Base-by-base conservation (phyloP, 2,888 invertebrate genomes). In the Tyria jacobaeae region DNA sequence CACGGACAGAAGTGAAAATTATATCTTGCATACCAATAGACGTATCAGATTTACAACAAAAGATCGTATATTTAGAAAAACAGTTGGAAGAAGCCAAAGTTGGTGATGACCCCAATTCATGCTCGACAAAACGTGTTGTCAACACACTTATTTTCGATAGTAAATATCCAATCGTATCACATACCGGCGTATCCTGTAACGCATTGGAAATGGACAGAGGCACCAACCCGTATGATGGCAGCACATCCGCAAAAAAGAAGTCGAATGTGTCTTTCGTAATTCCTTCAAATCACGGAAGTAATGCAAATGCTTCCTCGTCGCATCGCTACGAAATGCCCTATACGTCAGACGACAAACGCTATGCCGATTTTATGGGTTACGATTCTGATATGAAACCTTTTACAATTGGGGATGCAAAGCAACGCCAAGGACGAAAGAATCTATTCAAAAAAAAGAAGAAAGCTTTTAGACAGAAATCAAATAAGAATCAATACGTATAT, bases 11-110 rank as follows among this genome's bases (percentile, higher is more conserved):
- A 78, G 93, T 94, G 2, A 92, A 93, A 82, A 89, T 94, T 58
- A 90, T 93, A 77, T 94, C 93, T 21, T 94, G 93, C 70, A 92
- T 94, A 76, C 93, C 93, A 6, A 90, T 93, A 67, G 93, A 94
- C 68, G 93, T 93, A 4, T 88, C 91, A 12, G 93, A 93, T 62
- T 80, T 93, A 44, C 93, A 93, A 68, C 85, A 91, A 66, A 90
- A 87, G 64, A 91, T 94, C 3, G 66, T 83, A 2, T 60, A 66
- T 31, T 79, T 92, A 31, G 91, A 93, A 70, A 86, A 80, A 62
- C 82, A 92, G 68, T 69, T 92, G 14, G 55, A 55, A 21, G 44
- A 55, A 21, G 55, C 55, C 7, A 55, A n/a, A 44, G 5, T 17
- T 31, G 6, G 41, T 55, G 44, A 55, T 44, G 53, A 41, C n/a